These are phyloP conservation scores for Ceriagrion tenellum DNA, from an alignment of 2,888 invertebrate genomes.

Conservation along the genomic window DNA sequence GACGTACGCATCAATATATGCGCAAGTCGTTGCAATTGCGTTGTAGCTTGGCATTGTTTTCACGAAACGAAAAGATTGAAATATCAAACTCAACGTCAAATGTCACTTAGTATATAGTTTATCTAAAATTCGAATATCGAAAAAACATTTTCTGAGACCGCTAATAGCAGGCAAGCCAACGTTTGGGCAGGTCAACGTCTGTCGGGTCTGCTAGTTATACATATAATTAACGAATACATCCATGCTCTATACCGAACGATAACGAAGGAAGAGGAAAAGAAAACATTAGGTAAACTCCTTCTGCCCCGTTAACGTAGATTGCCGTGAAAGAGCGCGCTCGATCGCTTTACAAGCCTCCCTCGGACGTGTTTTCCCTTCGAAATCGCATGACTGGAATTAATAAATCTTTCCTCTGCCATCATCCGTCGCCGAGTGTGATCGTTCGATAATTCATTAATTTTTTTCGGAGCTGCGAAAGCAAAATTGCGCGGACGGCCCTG, in stretches of 20 bases:
- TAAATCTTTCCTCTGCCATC: background rate
- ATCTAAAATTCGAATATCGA: too few species aligned
- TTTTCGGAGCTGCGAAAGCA: background rate
- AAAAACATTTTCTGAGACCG: too few species aligned
- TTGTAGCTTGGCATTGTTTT: too few species aligned
- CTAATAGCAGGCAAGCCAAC: too few species aligned
- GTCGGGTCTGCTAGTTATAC: too few species aligned
- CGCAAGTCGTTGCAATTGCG: too few species aligned
- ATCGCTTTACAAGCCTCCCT: background rate
- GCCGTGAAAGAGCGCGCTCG: background rate
- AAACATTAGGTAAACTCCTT: background rate
- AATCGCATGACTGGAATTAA: background rate
- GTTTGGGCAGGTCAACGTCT: too few species aligned
- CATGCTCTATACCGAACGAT: background rate
- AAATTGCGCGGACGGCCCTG: background rate
- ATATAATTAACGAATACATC: too few species aligned
- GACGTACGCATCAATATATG: too few species aligned
- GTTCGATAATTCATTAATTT: constrained; percentile 18
- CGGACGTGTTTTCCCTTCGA: constrained; percentile 1
- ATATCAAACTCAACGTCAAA: too few species aligned
- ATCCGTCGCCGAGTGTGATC: background rate
- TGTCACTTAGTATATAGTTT: too few species aligned
- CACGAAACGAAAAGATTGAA: too few species aligned
- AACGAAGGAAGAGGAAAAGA: background rate
- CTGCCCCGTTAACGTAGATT: background rate